Conservation (phyloP, 2,797 vertebrate genomes). For the Tadarida brasiliensis region DNA sequence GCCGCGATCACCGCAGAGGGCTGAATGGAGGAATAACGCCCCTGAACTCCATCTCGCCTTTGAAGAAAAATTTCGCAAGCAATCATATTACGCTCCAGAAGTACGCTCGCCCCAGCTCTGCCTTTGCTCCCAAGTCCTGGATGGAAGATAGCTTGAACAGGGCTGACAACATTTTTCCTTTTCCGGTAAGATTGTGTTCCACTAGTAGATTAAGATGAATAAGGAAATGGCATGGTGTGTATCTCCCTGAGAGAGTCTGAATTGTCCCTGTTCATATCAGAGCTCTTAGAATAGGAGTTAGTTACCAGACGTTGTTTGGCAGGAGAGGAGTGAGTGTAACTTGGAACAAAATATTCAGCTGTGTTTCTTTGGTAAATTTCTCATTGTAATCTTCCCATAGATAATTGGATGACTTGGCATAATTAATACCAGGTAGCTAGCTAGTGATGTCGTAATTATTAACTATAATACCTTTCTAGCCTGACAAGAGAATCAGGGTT, state of each 20-base stretch:
- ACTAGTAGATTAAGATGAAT: slow-evolving; percentile 68
- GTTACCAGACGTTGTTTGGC: neutral
- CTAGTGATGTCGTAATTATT: slow-evolving; percentile 51
- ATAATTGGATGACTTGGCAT: neutral
- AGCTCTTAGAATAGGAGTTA: slow-evolving; percentile 44
- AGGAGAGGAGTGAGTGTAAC: slow-evolving; percentile 5
- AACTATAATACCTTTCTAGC: slow-evolving; percentile 26
- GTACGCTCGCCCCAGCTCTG: slow-evolving; percentile 96
- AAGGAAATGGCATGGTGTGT: slow-evolving; percentile 21
- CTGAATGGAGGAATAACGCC: slow-evolving; percentile 96
- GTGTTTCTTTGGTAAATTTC: slow-evolving; percentile 44
- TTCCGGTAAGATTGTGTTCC: slow-evolving; percentile 93
- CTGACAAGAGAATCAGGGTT: slow-evolving; percentile 31
- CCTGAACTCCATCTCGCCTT: slow-evolving; percentile 97
- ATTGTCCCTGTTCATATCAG: neutral
- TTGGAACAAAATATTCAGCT: slow-evolving; percentile 43
- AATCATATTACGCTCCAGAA: slow-evolving; percentile 98
- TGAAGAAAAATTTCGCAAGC: slow-evolving; percentile 99
- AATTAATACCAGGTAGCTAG: slow-evolving; percentile 57
- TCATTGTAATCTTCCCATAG: slow-evolving; percentile 49
- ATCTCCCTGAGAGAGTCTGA: slow-evolving; percentile 30
- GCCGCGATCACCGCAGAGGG: slow-evolving; percentile 96
- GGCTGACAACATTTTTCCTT: slow-evolving; percentile 97
- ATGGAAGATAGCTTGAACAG: slow-evolving; percentile 97
- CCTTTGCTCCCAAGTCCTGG: slow-evolving; percentile 98